These are phyloP conservation scores for Eristalinus sepulchralis DNA, from an alignment of 2,888 invertebrate species.

Conservation along the genomic window DNA sequence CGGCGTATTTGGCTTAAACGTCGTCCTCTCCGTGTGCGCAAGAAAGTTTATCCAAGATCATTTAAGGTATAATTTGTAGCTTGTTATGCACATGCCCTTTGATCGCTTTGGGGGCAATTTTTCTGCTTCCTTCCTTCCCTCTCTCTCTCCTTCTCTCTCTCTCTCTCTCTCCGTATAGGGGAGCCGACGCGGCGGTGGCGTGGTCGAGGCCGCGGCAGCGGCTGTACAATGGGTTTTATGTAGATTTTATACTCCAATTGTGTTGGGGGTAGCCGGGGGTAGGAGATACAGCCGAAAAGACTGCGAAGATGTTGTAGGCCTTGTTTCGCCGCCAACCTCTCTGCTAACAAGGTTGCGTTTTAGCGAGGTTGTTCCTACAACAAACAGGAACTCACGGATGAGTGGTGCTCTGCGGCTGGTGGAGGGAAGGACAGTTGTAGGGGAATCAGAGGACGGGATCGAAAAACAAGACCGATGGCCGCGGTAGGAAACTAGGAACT, in stretches of 20 bases:
- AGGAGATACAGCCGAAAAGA: background rate
- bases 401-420: background rate
- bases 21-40: constrained; percentile 52
- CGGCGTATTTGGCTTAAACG: constrained; percentile 52
- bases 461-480: constrained; percentile 6
- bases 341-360: constrained; percentile 68
- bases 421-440: background rate
- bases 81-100: constrained; percentile 73
- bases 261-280: background rate
- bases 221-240: constrained; percentile 66
- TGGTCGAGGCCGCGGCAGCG: constrained; percentile 5
- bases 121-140: constrained; percentile 3
- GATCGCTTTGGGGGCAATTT: constrained; percentile 70
- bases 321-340: constrained; percentile 67
- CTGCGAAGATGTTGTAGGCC: constrained; percentile 47
- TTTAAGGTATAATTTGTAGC: constrained; percentile 73
- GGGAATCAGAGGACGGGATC: too few relatives aligned
- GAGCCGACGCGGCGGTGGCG: constrained; percentile 32
- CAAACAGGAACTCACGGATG: constrained; percentile 53
- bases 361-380: constrained; percentile 53
- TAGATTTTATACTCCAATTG: constrained; percentile 69
- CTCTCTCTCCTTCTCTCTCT: too few relatives aligned
- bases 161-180: background rate
- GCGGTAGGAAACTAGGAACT: constrained; percentile 65
- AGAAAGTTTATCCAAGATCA: constrained; percentile 72